Evolutionary conservation across 2,797 vertebrate species (phyloP), one percentile per base, ranked within the genome.

Genomic region (Enteromius radiatus): DNA sequence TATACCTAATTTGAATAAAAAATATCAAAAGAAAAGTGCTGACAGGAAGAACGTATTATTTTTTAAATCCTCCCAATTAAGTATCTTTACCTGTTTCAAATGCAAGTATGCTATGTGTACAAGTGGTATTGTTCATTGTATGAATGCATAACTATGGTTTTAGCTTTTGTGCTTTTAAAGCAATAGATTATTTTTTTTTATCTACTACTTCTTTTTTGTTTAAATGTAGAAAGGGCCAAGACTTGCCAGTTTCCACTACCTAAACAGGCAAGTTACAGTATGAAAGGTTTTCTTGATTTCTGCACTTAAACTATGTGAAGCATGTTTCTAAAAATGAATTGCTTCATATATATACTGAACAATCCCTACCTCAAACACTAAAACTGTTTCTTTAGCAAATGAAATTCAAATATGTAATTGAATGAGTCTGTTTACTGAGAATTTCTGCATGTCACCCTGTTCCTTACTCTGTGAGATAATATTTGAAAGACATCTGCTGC

Each of bases 61-160:
- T 41, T 11, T 10, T 41, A 36, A 31, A 45, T 59, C 1, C 11
- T 31, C 23, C 8, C 15, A 3, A 28, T 11, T 2, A 54, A n/a
- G 28, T 52, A 14, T 23, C 5, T 54, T 74, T 15, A 23, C 31
- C 21, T 26, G 6, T n/a, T 77, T 33, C 5, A 9, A 47, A 26
- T 2, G 15, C 4, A 81, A 38, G 75, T 69, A 45, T 82, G 64
- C 12, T 19, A 21, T 69, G 73, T 59, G 26, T 69, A 61, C 64
- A 33, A 23, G 10, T 19, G 49, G 1, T 19, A 76, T 67, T 82
- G 21, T 76, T 67, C 61, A 76, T 76, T 82, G 81, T 69, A 47
- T 76, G 63, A 82, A 82, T 52, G 61, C 9, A 17, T 4, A 67
- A 15, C 31, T 26, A 36, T 59, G 23, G 15, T 28, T 68, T 52